These are phyloP conservation scores for Neotoxoptera formosana DNA, from an alignment of 1,140 invertebrate species.

Conservation along the genomic window DNA sequence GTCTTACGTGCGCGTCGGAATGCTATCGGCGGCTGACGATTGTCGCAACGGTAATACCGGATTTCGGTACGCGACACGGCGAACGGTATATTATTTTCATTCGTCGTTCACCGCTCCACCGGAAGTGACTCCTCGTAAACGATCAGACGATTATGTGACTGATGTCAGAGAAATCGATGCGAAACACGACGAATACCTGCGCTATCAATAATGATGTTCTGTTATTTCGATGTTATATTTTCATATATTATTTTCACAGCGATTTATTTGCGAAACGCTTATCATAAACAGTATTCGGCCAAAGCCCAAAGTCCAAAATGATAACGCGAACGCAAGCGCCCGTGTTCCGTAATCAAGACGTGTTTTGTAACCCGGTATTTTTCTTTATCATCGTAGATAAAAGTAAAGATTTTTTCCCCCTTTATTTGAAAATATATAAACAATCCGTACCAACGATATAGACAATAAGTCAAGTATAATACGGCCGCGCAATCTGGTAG, in stretches of 20 bases:
- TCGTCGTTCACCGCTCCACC: background rate
- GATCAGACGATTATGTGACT: too few relatives aligned
- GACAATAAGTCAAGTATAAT: background rate
- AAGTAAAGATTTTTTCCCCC: background rate
- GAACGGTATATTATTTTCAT: background rate
- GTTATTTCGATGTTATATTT: background rate
- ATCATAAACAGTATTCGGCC: background rate
- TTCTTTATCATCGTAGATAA: background rate
- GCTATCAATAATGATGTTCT: background rate
- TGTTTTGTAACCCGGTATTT: too few relatives aligned
- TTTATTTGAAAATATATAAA: background rate
- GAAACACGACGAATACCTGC: background rate
- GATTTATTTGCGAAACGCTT: background rate
- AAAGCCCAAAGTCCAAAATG: constrained; percentile 11
- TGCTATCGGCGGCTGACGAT: background rate
- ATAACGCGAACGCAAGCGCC: background rate
- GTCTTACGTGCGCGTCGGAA: background rate
- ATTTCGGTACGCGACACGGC: background rate
- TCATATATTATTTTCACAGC: too few relatives aligned
- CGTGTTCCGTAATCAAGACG: background rate
- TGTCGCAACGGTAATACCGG: background rate
- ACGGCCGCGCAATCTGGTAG: too few relatives aligned
- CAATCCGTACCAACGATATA: background rate
- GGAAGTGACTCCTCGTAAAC: background rate
- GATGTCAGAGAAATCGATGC: background rate